Evolutionary conservation across 2,113 vertebrate genomes (phyloP), one percentile per base, ranked within the genome.

Genomic region (Zosterops lateralis): DNA sequence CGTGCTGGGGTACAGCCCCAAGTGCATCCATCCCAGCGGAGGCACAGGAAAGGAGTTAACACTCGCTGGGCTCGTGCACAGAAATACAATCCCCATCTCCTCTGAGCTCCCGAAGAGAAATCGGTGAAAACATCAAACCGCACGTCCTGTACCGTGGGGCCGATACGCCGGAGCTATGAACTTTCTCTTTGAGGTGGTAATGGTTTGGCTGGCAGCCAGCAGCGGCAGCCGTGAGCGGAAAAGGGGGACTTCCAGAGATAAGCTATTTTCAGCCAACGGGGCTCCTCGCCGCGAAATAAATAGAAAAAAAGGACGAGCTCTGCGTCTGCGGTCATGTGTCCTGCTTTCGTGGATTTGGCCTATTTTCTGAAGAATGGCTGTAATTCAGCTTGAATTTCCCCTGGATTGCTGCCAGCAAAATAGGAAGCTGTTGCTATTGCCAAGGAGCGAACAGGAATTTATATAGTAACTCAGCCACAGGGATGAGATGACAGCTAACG

Each of bases 291-390:
- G 3, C 0, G 2, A 74, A 84, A 96, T 95, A 96, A 97, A 96
- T 89, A 96, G 94, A 74, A 88, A 73, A 53, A 53, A 60, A 83
- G 72, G 61, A 87, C 36, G 9, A 93, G 93, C 80, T 45, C 60
- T 31, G 8, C 24, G 44, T 57, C 88, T 78, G 93, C 3, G 40
- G 91, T 96, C 96, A 84, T 70, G 92, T 95, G 97, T 89, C 80
- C 76, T 31, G 77, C 92, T 93, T 88, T 71, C 61, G 47, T 91
- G 93, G 97, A 95, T 97, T 98, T 98, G 97, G 98, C 97, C 96
- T 95, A 94, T 97, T 98, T 98, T 98, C 98, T 98, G 98, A 98
- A 98, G 98, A 98, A 98, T 98, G 97, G 97, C 97, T 92, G 86
- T 98, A 98, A 98, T 98, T 98, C 98, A 98, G 97, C 96, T 97